A percentile compares a stretch with the other conserved stretches of the same genome.
These are phyloP conservation scores for Drosophila ananassae DNA, from an alignment of 1,140 invertebrate genomes.

Conservation along the genomic window DNA sequence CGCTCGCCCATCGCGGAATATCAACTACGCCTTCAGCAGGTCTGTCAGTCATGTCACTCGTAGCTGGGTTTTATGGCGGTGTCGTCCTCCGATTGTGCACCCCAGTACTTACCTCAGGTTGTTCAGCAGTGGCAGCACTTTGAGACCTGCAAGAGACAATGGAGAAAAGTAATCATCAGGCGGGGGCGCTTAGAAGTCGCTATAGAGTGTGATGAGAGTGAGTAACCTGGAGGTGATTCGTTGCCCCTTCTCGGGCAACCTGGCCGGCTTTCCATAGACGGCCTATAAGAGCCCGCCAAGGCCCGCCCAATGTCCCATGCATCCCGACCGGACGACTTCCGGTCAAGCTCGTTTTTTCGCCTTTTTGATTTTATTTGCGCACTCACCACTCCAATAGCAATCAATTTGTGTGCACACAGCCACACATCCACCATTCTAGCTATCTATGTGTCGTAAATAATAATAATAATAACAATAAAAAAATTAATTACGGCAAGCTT, in stretches of 20 bases:
- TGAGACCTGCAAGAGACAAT: slow-evolving; percentile 89
- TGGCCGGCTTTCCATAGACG: slow-evolving; percentile 26
- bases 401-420: slow-evolving; percentile 27
- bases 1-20: slow-evolving; percentile 23
- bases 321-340: slow-evolving; percentile 58
- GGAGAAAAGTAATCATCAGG: slow-evolving; percentile 26
- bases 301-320: slow-evolving; percentile 66
- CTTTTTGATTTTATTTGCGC: slow-evolving; percentile 74
- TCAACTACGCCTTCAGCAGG: slow-evolving; percentile 24
- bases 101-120: slow-evolving; percentile 89
- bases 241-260: slow-evolving; percentile 13
- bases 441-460: slow-evolving; percentile 48
- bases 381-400: slow-evolving; percentile 36
- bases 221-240: slow-evolving; percentile 21
- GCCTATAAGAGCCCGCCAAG: slow-evolving; percentile 27
- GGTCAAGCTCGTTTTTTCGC: slow-evolving; percentile 73
- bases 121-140: slow-evolving; percentile 91
- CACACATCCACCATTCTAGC: slow-evolving; percentile 20
- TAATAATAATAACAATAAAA: slow-evolving; percentile 59
- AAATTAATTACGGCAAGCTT: slow-evolving; percentile 73
- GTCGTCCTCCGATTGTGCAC: slow-evolving; percentile 28
- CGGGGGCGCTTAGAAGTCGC: not conserved
- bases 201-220: not conserved
- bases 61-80: slow-evolving; percentile 16
- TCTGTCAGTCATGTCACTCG: slow-evolving; percentile 5